Evolutionary conservation across 1,140 invertebrate genomes (phyloP), one percentile per base, ranked within the genome.

Genomic region (Drosophila oshimai): DNA sequence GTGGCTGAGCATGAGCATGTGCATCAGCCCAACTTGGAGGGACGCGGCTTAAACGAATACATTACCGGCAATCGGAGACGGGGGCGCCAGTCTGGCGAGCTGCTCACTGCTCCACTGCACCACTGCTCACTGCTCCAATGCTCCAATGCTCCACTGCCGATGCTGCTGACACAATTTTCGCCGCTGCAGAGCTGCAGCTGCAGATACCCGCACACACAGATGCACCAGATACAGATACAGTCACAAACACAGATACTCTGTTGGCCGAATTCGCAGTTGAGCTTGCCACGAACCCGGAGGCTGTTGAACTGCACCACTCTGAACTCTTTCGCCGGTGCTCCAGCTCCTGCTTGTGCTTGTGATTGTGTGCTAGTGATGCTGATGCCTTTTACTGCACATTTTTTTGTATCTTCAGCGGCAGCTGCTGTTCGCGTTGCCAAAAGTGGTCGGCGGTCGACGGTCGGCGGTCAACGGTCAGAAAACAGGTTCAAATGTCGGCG

Each of bases 401-500:
- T 80, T 62, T 61, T 26, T 10, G 20, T 49, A 50, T 41, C 42
- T 15, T 36, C 37, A 6, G 29, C 17, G 13, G 37, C 37, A 22
- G 51, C 29, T 24, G 39, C 47, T 45, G 31, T 33, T 31, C 60
- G 29, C 47, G 37, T 20, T 67, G 70, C 39, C 61, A 74, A 50
- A 68, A 51, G 34, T 22, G 34, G 28, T 36, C 45, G 31, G 36
- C 44, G 44, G 41, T 13, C 12, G 26, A 18, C 13, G 60, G 47
- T 61, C 69, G 53, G 47, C 62, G 79, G 70, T 67, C 78, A 73
- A 69, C 54, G 57, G 67, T 73, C 69, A 73, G 50, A 51, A 46
- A 50, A 49, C 72, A 87, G 80, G 80, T 86, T 86, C 80, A 86
- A 86, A 87, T 80, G 80, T 86, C 80, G 81, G 75, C 80, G 80